phyloP scores from a whole-genome alignment of 2,113 vertebrate genomes.

The Brienomyrus longianalis region DNA sequence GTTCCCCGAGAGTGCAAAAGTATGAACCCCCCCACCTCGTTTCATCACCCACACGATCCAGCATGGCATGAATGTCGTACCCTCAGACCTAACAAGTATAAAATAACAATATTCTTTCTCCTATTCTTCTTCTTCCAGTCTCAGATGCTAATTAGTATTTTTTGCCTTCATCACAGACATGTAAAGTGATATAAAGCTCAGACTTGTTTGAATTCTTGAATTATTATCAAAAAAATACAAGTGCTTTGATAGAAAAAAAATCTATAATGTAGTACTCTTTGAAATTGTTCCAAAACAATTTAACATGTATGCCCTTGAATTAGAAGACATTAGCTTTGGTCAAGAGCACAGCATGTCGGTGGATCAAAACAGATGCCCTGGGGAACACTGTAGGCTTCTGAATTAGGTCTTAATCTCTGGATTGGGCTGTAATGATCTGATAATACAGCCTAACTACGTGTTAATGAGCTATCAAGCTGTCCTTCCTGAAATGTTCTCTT shows the following conservation, averaged over 20 bases:
- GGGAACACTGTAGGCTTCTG: background rate
- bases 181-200: background rate
- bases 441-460: background rate
- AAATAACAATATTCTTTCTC: background rate
- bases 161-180: background rate
- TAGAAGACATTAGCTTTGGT: background rate
- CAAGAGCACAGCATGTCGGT: background rate
- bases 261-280: background rate
- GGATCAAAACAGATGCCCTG: background rate
- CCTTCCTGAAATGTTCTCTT: background rate
- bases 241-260: background rate
- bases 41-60: background rate
- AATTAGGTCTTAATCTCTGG: background rate
- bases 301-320: background rate
- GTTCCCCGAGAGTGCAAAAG: constrained; percentile 86
- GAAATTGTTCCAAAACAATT: background rate
- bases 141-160: background rate
- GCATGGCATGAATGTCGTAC: background rate
- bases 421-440: background rate
- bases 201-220: background rate
- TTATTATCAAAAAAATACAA: background rate
- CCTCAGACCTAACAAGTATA: background rate
- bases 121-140: background rate
- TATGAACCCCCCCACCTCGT: constrained; percentile 39
- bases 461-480: background rate